Conservation (phyloP, 2,888 invertebrate species). For the Scaptomyza parva region DNA sequence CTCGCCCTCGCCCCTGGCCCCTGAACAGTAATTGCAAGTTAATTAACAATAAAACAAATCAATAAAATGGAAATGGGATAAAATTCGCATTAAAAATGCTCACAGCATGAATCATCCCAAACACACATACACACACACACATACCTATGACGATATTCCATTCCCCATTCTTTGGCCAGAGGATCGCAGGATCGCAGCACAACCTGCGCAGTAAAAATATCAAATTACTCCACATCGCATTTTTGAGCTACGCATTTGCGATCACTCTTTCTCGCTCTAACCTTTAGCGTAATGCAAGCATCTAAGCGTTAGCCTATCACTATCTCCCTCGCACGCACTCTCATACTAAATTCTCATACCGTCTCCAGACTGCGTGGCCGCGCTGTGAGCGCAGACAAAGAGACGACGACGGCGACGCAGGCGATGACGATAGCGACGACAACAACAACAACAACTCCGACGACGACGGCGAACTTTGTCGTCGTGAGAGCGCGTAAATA, state of each 20-base stretch:
- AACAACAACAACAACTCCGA: not conserved
- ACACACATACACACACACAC: no score
- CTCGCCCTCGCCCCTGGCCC: conserved; percentile 1
- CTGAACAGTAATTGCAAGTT: conserved; percentile 70
- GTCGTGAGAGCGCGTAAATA: conserved; percentile 29
- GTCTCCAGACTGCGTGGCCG: conserved; percentile 67
- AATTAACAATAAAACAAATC: conserved; percentile 70
- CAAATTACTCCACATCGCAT: conserved; percentile 58
- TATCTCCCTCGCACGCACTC: conserved; percentile 16
- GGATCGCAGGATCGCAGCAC: conserved; percentile 26
- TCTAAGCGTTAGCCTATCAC: conserved; percentile 34
- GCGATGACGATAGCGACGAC: conserved; percentile 14
- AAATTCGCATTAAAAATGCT: conserved; percentile 65
- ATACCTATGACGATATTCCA: conserved; percentile 9
- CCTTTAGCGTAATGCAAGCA: not conserved
- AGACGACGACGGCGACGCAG: conserved; percentile 17
- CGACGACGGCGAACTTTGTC: conserved; percentile 2
- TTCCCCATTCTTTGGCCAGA: not conserved
- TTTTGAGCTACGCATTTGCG: conserved; percentile 60
- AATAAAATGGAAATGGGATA: conserved; percentile 19
- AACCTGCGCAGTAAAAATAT: conserved; percentile 67
- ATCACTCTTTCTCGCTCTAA: conserved; percentile 29
- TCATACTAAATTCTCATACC: not conserved
- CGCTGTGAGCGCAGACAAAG: conserved; percentile 46
- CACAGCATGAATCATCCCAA: conserved; percentile 65